phyloP scores from a whole-genome alignment of 2,797 vertebrate genomes.

The Spheniscus humboldti region DNA sequence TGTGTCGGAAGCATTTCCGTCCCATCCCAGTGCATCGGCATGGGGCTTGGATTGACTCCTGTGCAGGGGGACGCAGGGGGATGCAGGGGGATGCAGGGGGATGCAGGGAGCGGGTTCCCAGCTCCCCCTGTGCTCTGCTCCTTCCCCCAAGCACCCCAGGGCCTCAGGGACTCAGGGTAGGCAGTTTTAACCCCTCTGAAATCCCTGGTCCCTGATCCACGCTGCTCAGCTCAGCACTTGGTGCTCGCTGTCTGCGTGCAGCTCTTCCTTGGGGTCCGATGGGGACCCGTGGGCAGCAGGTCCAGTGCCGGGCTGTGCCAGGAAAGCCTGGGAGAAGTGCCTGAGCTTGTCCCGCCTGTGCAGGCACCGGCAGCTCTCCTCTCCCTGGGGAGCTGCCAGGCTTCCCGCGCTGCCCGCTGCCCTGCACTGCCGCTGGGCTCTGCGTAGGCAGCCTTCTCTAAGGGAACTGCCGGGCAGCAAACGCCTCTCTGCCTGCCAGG shows the following conservation, averaged over 20 bases:
- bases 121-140: neutral
- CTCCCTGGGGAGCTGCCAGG: neutral
- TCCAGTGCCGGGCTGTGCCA: neutral
- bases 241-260: neutral
- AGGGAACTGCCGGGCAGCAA: neutral
- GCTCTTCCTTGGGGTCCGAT: neutral
- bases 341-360: rapidly evolving
- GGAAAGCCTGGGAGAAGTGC: neutral
- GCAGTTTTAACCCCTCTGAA: neutral
- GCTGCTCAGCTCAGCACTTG: neutral
- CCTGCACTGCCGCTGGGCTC: neutral
- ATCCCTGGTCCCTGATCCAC: neutral
- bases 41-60: neutral
- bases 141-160: neutral
- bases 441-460: neutral
- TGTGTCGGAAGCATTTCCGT: neutral
- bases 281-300: neutral
- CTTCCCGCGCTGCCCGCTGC: neutral
- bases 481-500: rapidly evolving
- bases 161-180: neutral
- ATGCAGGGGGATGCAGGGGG: neutral
- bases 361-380: neutral
- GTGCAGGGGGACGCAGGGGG: neutral
- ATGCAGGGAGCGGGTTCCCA: neutral
- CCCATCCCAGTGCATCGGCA: neutral